Evolutionary conservation across 2,888 invertebrate species (phyloP).

Genomic region (Melieria crassipennis): DNA sequence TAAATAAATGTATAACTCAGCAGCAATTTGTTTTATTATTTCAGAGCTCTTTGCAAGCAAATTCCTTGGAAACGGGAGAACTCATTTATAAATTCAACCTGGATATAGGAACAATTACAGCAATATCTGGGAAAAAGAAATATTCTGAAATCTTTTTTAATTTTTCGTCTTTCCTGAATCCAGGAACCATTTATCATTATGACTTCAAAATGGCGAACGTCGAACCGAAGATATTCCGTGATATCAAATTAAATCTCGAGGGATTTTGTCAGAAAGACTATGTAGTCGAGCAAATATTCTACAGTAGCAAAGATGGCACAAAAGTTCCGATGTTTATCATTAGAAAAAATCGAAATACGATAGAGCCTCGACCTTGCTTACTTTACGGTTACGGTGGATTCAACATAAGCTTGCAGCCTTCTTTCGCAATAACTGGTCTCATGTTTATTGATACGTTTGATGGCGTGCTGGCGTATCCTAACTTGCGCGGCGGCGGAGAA

Average conservation of each 20-base stretch:
- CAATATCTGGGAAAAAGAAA: constrained; percentile 85
- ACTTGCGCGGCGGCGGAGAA: constrained; percentile 96
- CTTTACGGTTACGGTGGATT: constrained; percentile 98
- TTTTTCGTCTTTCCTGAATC: constrained; percentile 93
- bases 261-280: constrained; percentile 83
- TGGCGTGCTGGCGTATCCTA: constrained; percentile 91
- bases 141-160: constrained; percentile 92
- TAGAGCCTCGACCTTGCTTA: constrained; percentile 76
- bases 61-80: constrained; percentile 77
- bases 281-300: constrained; percentile 90
- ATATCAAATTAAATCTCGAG: constrained; percentile 82
- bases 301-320: constrained; percentile 90
- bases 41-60: constrained; percentile 85
- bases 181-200: constrained; percentile 83
- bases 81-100: constrained; percentile 79
- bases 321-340: constrained; percentile 96
- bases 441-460: constrained; percentile 90
- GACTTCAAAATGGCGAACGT: constrained; percentile 77
- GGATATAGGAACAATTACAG: constrained; percentile 86
- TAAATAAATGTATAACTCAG: no score
- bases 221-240: constrained; percentile 77
- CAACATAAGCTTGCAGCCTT: constrained; percentile 90
- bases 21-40: constrained; percentile 34
- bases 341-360: constrained; percentile 70
- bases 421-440: constrained; percentile 86